Evolutionary conservation across 2,797 vertebrate genomes (phyloP).

Genomic region (Pantherophis vulpinus): DNA sequence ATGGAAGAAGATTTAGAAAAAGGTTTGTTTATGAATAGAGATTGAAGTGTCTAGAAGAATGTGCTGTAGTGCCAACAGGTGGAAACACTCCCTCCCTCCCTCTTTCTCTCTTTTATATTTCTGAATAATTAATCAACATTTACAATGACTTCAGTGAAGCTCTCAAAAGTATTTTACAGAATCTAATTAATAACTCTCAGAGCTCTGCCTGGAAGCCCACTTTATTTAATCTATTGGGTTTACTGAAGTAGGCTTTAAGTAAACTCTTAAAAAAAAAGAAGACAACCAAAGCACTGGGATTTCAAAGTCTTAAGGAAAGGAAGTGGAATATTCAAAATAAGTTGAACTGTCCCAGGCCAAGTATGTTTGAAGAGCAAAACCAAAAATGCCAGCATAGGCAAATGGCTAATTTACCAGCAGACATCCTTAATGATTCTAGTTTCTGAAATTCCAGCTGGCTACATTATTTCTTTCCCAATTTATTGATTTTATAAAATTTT

Average conservation of each 20-base stretch:
- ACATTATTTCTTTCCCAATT: neutral
- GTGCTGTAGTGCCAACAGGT: constrained; percentile 34
- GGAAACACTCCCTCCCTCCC: neutral
- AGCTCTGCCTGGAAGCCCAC: constrained; percentile 36
- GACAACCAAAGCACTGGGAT: neutral
- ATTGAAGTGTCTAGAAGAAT: constrained; percentile 21
- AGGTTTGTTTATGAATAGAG: constrained; percentile 15
- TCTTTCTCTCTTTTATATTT: constrained; percentile 29
- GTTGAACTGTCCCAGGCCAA: neutral
- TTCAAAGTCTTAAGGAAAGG: neutral
- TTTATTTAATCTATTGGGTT: constrained; percentile 46
- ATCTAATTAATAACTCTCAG: constrained; percentile 43
- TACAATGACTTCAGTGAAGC: constrained; percentile 3
- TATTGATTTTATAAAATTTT: neutral
- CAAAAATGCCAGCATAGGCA: neutral
- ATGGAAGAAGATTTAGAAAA: neutral
- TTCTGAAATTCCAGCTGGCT: neutral
- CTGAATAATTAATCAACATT: constrained; percentile 45
- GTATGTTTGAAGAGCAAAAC: neutral
- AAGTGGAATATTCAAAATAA: neutral
- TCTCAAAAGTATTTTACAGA: constrained; percentile 35
- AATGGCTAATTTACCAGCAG: neutral
- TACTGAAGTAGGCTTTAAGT: constrained; percentile 46
- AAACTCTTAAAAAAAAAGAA: neutral
- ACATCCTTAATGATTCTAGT: neutral